Conservation (phyloP, 2,113 vertebrate species). For the Grammomys dolichurus region DNA sequence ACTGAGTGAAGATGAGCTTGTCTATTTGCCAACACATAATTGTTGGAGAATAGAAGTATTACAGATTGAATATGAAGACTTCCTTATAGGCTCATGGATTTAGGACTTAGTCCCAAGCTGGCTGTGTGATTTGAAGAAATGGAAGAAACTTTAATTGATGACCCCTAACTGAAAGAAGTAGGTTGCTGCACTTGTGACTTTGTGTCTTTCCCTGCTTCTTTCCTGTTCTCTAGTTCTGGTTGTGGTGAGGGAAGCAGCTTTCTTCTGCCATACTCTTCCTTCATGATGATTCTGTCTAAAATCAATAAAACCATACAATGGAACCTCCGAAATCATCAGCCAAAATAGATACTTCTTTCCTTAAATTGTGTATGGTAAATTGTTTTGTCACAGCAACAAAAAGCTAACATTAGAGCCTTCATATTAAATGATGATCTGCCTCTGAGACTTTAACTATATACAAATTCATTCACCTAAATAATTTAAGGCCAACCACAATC, state of each 20-base stretch:
- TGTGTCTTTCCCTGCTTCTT: not conserved
- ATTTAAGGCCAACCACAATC: no score
- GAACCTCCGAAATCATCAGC: not conserved
- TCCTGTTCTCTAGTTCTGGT: not conserved
- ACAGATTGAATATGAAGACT: not conserved
- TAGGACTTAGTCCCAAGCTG: not conserved
- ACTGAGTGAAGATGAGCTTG: fast-evolving
- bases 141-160: not conserved
- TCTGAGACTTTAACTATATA: not conserved
- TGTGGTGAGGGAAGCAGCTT: not conserved
- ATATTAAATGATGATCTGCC: not conserved
- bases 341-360: not conserved
- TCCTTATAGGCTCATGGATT: not conserved
- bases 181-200: not conserved
- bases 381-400: not conserved
- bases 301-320: not conserved
- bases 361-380: not conserved
- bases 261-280: not conserved
- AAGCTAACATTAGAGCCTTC: not conserved
- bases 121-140: not conserved
- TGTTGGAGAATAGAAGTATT: not conserved
- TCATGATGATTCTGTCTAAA: not conserved
- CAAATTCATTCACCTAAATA: not conserved
- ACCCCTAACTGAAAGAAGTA: not conserved
- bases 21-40: not conserved